Base-by-base conservation (phyloP, 2,888 invertebrate genomes). In the Pomacea canaliculata region DNA sequence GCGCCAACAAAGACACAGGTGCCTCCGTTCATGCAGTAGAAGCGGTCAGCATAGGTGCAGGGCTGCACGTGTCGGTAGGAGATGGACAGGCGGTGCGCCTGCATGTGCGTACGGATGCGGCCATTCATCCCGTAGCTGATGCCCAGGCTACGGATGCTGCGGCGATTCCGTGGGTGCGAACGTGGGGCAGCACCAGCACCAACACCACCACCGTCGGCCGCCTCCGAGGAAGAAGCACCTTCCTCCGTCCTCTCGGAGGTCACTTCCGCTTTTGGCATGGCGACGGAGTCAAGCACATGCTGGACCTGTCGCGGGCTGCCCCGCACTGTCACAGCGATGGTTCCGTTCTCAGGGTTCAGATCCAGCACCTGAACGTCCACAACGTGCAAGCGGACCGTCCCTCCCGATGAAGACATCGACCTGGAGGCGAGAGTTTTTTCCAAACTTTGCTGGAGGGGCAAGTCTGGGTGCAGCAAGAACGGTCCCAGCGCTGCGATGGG, bases 21-120 rank as follows among this genome's bases (percentile, higher is more conserved):
- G 46, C 87, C 87, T 7, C 83, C 84, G 76, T 86, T 86, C 73
- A 85, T 80, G 78, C 87, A 87, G 76, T 84, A 86, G 76, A 81
- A 80, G 73, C 85, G 79, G 79, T 86, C 84, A n/a, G 76, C 76
- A 74, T 78, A 77, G 71, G 79, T 78, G 79, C 86, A 87, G 10
- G 85, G 83, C 59, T 81, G 78, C 23, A 85, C 84, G 74, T 87
- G 86, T 62, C 83, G 80, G 79, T 82, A 85, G 18, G 81, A 75
- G 56, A 85, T 78, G 56, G 76, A 76, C 56, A 76, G 62, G 37
- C 71, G 73, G 8, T 71, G 69, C 2, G 63, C 69, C 46, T 71
- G 23, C 65, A 46, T 74, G 49, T 66, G 66, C 23, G 70, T 63
- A 5, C 63, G 74, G 46, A 63, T 67, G 23, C 59, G 46, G 13